phyloP scores from a whole-genome alignment of 1,140 invertebrate species.

The Marisa cornuarietis region DNA sequence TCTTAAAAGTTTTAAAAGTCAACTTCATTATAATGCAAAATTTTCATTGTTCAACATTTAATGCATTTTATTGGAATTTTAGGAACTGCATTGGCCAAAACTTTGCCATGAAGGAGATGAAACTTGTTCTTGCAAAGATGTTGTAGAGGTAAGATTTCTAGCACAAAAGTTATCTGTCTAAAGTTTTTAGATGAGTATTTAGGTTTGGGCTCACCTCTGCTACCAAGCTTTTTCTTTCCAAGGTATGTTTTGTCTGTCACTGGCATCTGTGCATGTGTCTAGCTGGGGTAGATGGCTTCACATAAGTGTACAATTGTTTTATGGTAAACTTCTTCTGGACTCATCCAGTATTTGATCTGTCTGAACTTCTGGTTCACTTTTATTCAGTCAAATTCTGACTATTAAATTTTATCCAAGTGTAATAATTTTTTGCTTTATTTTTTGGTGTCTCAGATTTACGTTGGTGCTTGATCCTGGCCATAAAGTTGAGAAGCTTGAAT shows the following conservation, averaged over 20 bases:
- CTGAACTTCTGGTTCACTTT: neutral
- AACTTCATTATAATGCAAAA: neutral
- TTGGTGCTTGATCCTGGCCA: conserved; percentile 39
- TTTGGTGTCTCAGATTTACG: conserved; percentile 20
- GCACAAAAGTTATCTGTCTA: no score
- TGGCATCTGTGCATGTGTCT: neutral
- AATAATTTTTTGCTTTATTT: neutral
- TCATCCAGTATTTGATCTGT: no score
- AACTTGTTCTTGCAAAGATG: conserved; percentile 41
- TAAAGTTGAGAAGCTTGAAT: conserved; percentile 37
- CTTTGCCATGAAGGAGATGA: conserved; percentile 56
- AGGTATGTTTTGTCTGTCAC: no score
- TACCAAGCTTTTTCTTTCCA: no score
- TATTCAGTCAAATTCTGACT: neutral
- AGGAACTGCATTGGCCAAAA: conserved; percentile 58
- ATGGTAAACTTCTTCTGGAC: no score
- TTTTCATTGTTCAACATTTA: neutral
- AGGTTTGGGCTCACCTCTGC: no score
- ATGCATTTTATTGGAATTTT: conserved; percentile 1
- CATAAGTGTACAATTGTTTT: neutral
- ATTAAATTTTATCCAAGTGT: neutral
- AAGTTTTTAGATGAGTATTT: no score
- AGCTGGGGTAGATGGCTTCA: neutral
- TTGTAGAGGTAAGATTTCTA: conserved; percentile 44
- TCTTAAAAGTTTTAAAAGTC: no score